A percentile compares a stretch with the other conserved stretches of the same genome.
phyloP scores from a whole-genome alignment of 2,888 invertebrate species.

The Parnassius smintheus region DNA sequence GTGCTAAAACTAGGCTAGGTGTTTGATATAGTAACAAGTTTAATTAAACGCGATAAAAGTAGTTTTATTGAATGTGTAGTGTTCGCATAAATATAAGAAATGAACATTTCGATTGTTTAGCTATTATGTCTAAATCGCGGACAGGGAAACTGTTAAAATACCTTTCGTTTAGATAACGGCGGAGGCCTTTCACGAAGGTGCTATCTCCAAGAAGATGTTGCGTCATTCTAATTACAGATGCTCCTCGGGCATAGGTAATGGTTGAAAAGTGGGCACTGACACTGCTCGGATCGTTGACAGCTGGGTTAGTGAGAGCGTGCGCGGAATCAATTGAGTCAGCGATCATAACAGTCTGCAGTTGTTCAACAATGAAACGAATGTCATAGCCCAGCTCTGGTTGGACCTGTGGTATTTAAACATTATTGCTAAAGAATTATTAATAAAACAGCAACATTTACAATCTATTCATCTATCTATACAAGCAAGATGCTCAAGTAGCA shows the following conservation, averaged over 20 bases:
- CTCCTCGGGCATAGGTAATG: constrained; percentile 86
- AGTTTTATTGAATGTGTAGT: background rate
- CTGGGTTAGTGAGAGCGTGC: constrained; percentile 80
- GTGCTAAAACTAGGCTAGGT: too few relatives aligned
- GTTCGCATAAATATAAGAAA: too few relatives aligned
- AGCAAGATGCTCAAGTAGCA: too few relatives aligned
- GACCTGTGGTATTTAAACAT: constrained; percentile 44
- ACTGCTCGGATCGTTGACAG: constrained; percentile 79
- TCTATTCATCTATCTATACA: too few relatives aligned
- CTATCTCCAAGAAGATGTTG: constrained; percentile 79
- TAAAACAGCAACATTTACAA: background rate
- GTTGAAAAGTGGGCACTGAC: constrained; percentile 83
- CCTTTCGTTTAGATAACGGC: constrained; percentile 76
- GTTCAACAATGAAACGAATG: constrained; percentile 84
- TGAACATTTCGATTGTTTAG: too few relatives aligned
- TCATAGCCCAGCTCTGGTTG: constrained; percentile 56
- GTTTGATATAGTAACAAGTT: background rate
- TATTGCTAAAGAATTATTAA: background rate
- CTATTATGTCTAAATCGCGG: too few relatives aligned
- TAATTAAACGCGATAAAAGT: background rate
- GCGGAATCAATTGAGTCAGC: constrained; percentile 79
- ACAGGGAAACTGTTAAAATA: constrained; percentile 36
- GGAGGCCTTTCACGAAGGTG: constrained; percentile 77
- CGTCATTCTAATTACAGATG: constrained; percentile 84
- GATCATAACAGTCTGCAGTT: constrained; percentile 83